A percentile compares a stretch with the other conserved stretches of the same genome.
These are phyloP conservation scores for Caenorhabditis sinica DNA, from an alignment of 2,888 invertebrate genomes.

Conservation along the genomic window DNA sequence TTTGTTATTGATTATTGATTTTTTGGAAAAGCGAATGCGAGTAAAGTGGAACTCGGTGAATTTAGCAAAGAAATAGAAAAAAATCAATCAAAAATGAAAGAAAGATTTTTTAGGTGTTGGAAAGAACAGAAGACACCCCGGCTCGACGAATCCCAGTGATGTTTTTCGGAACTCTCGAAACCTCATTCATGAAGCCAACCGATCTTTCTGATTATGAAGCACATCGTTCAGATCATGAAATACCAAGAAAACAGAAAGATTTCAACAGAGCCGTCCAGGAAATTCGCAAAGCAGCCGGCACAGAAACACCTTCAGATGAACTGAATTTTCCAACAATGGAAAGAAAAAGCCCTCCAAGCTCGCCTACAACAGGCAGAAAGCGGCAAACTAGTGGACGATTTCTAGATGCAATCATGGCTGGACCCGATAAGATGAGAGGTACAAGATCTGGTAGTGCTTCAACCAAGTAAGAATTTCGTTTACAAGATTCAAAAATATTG, in stretches of 20 bases:
- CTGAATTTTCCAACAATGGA: conserved; percentile 50
- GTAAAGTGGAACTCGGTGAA: too few relatives aligned
- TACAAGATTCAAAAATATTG: background rate
- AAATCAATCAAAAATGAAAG: background rate
- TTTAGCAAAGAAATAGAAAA: background rate
- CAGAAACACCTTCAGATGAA: conserved; percentile 61
- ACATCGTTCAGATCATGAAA: conserved; percentile 70
- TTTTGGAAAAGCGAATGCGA: background rate
- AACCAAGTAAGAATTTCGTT: conserved; percentile 50
- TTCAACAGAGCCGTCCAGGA: conserved; percentile 79
- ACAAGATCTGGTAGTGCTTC: conserved; percentile 64
- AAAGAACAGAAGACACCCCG: conserved; percentile 69
- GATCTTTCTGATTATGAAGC: conserved; percentile 76
- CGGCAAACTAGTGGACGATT: conserved; percentile 49
- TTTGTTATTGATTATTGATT: conserved; percentile 15
- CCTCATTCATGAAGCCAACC: conserved; percentile 78
- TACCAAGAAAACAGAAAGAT: conserved; percentile 77
- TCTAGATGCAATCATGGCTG: conserved; percentile 55
- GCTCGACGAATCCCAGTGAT: conserved; percentile 74
- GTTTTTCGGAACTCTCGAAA: conserved; percentile 82
- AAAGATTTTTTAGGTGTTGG: conserved; percentile 70
- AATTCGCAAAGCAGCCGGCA: conserved; percentile 76
- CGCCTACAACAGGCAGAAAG: conserved; percentile 45
- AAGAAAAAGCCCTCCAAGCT: conserved; percentile 57
- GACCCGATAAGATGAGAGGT: conserved; percentile 45